Percentiles rank a stretch among this genome's conserved stretches.
phyloP scores from a whole-genome alignment of 2,113 vertebrate genomes.

The Pelecanus crispus region DNA sequence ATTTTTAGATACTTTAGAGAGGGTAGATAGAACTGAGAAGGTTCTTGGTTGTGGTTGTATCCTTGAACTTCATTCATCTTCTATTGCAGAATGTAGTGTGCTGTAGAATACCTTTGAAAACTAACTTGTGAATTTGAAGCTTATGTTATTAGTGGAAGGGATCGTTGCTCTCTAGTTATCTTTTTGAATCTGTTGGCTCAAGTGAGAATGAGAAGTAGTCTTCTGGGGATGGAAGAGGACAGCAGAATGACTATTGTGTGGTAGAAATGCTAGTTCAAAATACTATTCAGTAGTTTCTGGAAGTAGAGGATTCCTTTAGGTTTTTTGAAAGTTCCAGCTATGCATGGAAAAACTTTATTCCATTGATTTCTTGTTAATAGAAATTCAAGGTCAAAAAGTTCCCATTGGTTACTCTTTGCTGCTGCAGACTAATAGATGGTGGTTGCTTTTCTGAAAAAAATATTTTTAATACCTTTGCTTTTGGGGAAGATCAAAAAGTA shows the following conservation, averaged over 20 bases:
- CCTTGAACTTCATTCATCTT: neutral
- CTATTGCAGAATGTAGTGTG: neutral
- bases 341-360: neutral
- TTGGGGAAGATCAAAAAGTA: neutral
- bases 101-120: neutral
- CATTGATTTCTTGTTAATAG: neutral
- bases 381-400: neutral
- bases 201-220: neutral
- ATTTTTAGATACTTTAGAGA: neutral
- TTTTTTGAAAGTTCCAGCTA: neutral
- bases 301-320: neutral
- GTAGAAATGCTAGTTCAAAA: neutral
- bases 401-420: neutral
- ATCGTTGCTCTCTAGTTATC: neutral
- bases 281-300: neutral
- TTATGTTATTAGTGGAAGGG: neutral
- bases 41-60: neutral
- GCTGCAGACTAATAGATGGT: neutral
- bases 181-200: neutral
- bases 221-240: neutral
- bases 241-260: neutral
- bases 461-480: neutral
- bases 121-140: neutral
- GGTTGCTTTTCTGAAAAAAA: neutral
- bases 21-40: neutral